Conservation (phyloP, 37 sponge, comb jelly and placozoan species). For the Chondrilla cf. caribensis region DNA sequence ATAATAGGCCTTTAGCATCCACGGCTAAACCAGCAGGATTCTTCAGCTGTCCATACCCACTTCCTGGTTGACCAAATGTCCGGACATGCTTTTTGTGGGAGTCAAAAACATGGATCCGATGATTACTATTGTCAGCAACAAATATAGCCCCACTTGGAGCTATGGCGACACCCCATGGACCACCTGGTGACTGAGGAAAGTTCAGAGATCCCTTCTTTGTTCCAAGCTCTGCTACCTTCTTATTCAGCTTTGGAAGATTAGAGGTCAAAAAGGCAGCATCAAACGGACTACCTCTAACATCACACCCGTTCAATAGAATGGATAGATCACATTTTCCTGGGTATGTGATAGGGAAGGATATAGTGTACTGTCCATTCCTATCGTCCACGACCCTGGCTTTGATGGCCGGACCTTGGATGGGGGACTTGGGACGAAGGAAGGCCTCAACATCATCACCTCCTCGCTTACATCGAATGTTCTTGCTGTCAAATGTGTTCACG, state of each 20-base stretch:
- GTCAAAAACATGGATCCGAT: neutral
- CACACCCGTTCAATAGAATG: neutral
- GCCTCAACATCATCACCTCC: neutral
- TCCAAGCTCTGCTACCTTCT: too few species aligned
- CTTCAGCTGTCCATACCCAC: neutral
- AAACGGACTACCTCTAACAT: neutral
- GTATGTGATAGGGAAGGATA: neutral
- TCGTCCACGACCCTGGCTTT: neutral
- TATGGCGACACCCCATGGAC: neutral
- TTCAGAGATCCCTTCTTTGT: neutral
- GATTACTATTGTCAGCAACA: neutral
- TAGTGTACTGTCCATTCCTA: neutral
- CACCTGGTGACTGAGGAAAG: neutral
- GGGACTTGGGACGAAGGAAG: neutral
- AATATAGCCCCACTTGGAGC: neutral
- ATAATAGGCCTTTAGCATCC: neutral
- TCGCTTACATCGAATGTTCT: neutral
- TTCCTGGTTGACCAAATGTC: neutral
- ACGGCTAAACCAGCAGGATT: neutral
- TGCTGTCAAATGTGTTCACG: neutral
- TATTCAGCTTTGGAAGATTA: neutral
- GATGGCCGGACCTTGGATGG: constrained; percentile 4
- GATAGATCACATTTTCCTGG: neutral
- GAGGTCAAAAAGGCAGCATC: too few species aligned
- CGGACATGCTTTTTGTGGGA: neutral